Percentiles rank a stretch among this genome's conserved stretches.
Conservation (phyloP, 2,113 vertebrate genomes). For the Pampusana beccarii region DNA sequence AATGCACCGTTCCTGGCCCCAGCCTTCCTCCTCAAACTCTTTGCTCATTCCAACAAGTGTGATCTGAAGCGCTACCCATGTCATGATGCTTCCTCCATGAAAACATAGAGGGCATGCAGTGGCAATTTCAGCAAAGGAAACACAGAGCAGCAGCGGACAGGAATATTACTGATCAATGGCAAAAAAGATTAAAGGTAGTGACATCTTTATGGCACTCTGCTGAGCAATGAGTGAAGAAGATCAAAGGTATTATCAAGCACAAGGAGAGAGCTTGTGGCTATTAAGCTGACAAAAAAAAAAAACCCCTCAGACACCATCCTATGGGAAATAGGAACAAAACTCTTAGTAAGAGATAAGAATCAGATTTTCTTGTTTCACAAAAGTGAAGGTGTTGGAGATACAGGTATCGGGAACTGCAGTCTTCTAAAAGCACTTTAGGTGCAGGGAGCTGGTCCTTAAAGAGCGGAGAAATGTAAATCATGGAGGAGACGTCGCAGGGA, state of each 20-base stretch:
- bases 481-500: rapidly evolving
- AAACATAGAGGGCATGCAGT: background rate
- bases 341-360: constrained; percentile 15
- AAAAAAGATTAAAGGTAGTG: constrained; percentile 61
- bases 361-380: constrained; percentile 14
- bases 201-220: constrained; percentile 14
- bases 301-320: too few species aligned
- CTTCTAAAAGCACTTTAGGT: background rate
- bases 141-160: constrained; percentile 6
- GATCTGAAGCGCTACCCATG: background rate
- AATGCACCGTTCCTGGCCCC: background rate
- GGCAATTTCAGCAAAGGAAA: constrained; percentile 5
- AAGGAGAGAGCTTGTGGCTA: constrained; percentile 54
- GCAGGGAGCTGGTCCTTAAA: background rate
- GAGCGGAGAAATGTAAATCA: background rate
- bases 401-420: background rate
- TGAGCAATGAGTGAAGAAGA: constrained; percentile 44
- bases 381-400: background rate
- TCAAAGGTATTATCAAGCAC: constrained; percentile 6
- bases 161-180: constrained; percentile 45
- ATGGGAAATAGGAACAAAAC: constrained; percentile 32
- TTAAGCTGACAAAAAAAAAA: constrained; percentile 27
- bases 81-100: background rate
- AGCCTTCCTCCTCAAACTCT: background rate
- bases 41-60: background rate